phyloP scores from a whole-genome alignment of 2,113 vertebrate species.

The Callithrix jacchus region DNA sequence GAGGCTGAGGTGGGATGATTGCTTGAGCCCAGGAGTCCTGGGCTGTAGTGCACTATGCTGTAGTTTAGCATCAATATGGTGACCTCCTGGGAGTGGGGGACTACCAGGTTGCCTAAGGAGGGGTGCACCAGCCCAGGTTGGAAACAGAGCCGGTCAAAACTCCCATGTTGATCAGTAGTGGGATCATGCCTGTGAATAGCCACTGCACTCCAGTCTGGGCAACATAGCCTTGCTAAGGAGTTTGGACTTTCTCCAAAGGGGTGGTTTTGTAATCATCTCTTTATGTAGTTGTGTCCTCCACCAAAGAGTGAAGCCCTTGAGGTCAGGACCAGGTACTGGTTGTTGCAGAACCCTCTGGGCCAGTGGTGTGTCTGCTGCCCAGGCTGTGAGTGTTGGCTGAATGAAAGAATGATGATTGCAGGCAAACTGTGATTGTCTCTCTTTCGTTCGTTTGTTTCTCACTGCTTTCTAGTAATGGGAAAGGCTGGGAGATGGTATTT shows the following conservation, averaged over 20 bases:
- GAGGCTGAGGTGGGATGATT: too few relatives aligned
- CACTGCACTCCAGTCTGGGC: too few relatives aligned
- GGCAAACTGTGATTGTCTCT: neutral
- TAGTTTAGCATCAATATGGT: too few relatives aligned
- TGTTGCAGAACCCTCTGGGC: neutral
- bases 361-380: neutral
- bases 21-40: too few relatives aligned
- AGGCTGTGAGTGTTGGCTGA: neutral
- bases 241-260: neutral
- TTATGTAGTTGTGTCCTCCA: neutral
- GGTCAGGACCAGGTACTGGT: neutral
- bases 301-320: neutral
- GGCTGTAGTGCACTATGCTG: too few relatives aligned
- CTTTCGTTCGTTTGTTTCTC: neutral
- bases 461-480: neutral
- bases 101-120: too few relatives aligned
- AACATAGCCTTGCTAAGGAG: too few relatives aligned
- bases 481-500: neutral
- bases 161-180: too few relatives aligned
- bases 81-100: too few relatives aligned
- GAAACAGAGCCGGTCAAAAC: too few relatives aligned
- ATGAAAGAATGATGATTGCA: neutral
- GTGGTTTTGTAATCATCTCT: neutral
- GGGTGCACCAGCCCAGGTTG: too few relatives aligned
- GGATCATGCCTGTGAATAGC: too few relatives aligned